Evolutionary conservation across 2,113 vertebrate species (phyloP).

Genomic region (Nestor notabilis): DNA sequence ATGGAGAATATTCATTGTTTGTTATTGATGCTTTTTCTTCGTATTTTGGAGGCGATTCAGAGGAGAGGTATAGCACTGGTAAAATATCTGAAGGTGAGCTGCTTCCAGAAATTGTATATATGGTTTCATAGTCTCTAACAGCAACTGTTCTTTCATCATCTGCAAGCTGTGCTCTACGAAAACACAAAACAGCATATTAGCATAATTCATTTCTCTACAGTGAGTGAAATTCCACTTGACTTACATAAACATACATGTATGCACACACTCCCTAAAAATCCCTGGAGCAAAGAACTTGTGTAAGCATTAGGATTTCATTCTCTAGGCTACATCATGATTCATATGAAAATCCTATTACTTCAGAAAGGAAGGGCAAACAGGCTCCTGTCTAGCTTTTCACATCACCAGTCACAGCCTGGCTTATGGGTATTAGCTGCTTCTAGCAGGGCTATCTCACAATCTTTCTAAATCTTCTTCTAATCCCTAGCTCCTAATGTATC

Average conservation of each 20-base stretch:
- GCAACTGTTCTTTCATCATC: neutral
- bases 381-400: neutral
- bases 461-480: neutral
- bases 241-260: neutral
- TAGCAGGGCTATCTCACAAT: neutral
- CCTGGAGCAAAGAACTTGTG: neutral
- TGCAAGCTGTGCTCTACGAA: constrained; percentile 52
- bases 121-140: constrained; percentile 31
- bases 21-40: constrained; percentile 69
- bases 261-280: neutral
- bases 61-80: neutral
- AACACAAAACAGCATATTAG: constrained; percentile 23
- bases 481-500: neutral
- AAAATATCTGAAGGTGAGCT: constrained; percentile 39
- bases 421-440: neutral
- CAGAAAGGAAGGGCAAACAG: neutral
- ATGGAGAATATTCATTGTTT: constrained; percentile 21
- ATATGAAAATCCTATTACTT: neutral
- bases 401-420: neutral
- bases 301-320: neutral
- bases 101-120: constrained; percentile 70
- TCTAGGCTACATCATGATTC: neutral
- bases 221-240: neutral
- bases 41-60: constrained; percentile 72
- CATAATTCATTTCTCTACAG: neutral